Evolutionary conservation across 2,888 invertebrate species (phyloP).

Genomic region (Lymantria dispar): DNA sequence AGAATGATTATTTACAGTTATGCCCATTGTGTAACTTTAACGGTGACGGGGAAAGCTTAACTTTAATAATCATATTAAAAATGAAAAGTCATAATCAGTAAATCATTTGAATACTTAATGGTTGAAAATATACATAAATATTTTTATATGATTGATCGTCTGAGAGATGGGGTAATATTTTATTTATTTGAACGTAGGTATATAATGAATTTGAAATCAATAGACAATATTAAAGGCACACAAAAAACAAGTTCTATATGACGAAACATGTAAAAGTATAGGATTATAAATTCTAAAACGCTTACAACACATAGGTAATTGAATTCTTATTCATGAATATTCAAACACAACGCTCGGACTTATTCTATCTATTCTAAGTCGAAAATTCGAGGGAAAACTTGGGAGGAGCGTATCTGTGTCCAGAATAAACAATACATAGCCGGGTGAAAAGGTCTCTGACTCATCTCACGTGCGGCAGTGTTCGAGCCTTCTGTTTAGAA

Average conservation of each 20-base stretch:
- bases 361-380: conserved; percentile 34
- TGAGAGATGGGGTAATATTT: no score
- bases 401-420: conserved; percentile 52
- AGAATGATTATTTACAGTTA: conserved; percentile 79
- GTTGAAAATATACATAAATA: conserved; percentile 1
- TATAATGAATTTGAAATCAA: background rate
- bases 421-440: conserved; percentile 65
- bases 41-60: conserved; percentile 57
- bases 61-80: conserved; percentile 10
- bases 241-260: background rate
- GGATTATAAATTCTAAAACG: conserved; percentile 37
- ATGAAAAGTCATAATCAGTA: no score
- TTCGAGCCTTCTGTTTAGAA: conserved; percentile 65
- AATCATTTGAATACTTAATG: conserved; percentile 12
- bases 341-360: conserved; percentile 40
- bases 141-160: background rate
- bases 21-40: conserved; percentile 72
- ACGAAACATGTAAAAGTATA: background rate
- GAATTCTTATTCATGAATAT: conserved; percentile 49
- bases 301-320: conserved; percentile 42
- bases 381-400: conserved; percentile 63
- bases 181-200: no score
- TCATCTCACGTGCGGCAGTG: conserved; percentile 60
- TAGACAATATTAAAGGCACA: background rate
- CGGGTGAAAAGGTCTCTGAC: conserved; percentile 73